A percentile compares a stretch with the other conserved stretches of the same genome.
Conservation (phyloP, 1,140 invertebrate genomes). For the Drosophila sturtevanti region DNA sequence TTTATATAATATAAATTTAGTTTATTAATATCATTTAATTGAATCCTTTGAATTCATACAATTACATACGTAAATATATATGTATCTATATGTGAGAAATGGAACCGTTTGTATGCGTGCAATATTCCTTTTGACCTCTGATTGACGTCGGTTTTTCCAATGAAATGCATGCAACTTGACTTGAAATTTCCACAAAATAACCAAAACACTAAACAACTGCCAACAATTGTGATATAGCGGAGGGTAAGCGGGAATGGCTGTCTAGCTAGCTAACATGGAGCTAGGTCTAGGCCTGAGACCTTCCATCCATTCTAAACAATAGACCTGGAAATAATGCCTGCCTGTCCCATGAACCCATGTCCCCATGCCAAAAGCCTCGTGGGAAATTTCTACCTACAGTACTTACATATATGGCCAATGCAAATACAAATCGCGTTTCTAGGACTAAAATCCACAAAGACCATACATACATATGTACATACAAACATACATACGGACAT, state of each 20-base stretch:
- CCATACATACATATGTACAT: slow-evolving; percentile 28
- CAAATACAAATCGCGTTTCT: slow-evolving; percentile 63
- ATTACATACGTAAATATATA: not conserved
- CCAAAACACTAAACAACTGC: slow-evolving; percentile 51
- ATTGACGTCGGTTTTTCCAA: slow-evolving; percentile 46
- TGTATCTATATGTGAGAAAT: not conserved
- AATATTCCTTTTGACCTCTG: not conserved
- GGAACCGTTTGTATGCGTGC: not conserved
- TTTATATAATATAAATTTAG: not conserved
- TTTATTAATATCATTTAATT: slow-evolving; percentile 1
- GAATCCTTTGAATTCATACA: not conserved
- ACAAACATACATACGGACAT: slow-evolving; percentile 10
- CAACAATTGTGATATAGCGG: slow-evolving; percentile 18
- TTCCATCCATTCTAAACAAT: slow-evolving; percentile 14
- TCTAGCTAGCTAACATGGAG: not conserved
- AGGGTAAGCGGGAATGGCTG: not conserved
- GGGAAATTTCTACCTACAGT: slow-evolving; percentile 63
- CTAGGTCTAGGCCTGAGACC: not conserved
- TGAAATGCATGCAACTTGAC: slow-evolving; percentile 60
- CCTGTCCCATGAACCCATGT: slow-evolving; percentile 28
- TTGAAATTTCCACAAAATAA: slow-evolving; percentile 67
- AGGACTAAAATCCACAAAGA: slow-evolving; percentile 26
- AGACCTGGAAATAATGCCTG: slow-evolving; percentile 62
- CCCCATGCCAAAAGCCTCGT: slow-evolving; percentile 33
- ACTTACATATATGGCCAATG: slow-evolving; percentile 28